Evolutionary conservation across 2,888 invertebrate species (phyloP), one percentile per base, ranked within the genome.

Genomic region (Tenthredo mesomela): DNA sequence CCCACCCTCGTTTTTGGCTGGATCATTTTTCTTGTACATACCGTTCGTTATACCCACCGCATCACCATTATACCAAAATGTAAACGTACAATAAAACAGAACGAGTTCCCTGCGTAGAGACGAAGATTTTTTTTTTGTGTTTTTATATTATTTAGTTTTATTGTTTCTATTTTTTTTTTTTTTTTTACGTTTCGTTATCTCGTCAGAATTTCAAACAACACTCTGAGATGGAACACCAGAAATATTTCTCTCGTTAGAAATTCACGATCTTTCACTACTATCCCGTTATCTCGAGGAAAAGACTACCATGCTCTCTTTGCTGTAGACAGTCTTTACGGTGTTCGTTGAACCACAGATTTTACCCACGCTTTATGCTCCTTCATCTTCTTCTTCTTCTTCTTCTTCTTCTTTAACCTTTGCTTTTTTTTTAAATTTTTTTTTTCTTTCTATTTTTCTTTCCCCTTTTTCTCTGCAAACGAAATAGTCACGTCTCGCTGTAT

Each of bases 31-130:
- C 47, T 75, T 61, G 6, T 15, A 10, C 25, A 2, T 15, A 10
- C 25, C 47, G 47, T 47, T 21, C 12, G 10, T 47, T 40, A 43
- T 21, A 73, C 73, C 73, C 18, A 25, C 29, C 29, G 77, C 77
- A 77, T 77, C 77, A 77, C 77, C 77, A 77, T 77, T 77, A 77
- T 77, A 77, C 77, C 77, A 77, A 77, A 77, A 77, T 77, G 77
- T 77, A 77, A 54, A 77, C 77, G 47, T 77, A 33, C 33, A 77
- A 77, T 77, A 77, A 77, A 77, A 77, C 18, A 2, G 50, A 77
- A 77, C 77, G 77, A 77, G 33, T 33, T 77, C 54, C n/a, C 40
- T 43, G 40, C 67, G 10, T 33, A 33, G 67, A 18, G 67, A 33
- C 15, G 33, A 33, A 33, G 4, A 33, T 67, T 33, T 67, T 2